Evolutionary conservation across 2,797 vertebrate species (phyloP).

Genomic region (Odontamblyopus rebecca): DNA sequence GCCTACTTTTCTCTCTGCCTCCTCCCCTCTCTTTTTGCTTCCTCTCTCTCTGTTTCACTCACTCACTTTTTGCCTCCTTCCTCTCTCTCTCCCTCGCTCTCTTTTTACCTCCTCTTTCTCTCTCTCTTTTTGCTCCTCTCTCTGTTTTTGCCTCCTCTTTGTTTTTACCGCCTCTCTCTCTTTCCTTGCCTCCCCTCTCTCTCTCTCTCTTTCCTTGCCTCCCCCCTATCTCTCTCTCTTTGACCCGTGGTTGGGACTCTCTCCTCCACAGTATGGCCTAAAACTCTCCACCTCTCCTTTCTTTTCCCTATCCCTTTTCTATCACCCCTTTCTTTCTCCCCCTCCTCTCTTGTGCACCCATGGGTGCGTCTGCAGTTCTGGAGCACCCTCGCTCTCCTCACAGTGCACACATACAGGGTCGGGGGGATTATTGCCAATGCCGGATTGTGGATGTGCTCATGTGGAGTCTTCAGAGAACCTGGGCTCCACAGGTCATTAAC

Average conservation of each 20-base stretch:
- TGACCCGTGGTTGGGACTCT: too few species aligned
- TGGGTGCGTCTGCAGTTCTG: slow-evolving; percentile 18
- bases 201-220: too few species aligned
- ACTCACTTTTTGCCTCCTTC: background rate
- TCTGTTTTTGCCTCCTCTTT: background rate
- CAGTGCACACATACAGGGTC: slow-evolving; percentile 8
- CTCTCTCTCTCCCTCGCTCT: background rate
- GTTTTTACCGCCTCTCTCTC: background rate
- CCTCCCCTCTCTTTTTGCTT: background rate
- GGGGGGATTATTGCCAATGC: slow-evolving; percentile 26
- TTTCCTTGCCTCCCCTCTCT: too few species aligned
- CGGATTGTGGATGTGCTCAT: slow-evolving; percentile 39
- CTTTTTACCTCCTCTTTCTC: too few species aligned
- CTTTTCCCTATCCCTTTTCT: too few species aligned
- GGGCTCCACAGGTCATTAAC: slow-evolving; percentile 5
- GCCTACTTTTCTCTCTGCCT: too few species aligned
- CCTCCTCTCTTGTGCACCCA: too few species aligned
- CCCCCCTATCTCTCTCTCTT: too few species aligned
- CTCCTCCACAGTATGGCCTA: too few species aligned
- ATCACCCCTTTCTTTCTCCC: too few species aligned
- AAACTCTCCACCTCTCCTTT: too few species aligned
- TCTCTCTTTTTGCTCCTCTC: too few species aligned
- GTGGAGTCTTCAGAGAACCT: slow-evolving; percentile 17
- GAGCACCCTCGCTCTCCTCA: slow-evolving; percentile 29
- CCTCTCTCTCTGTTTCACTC: background rate